Conservation (phyloP, 2,888 invertebrate genomes). For the Dendrolimus houi region DNA sequence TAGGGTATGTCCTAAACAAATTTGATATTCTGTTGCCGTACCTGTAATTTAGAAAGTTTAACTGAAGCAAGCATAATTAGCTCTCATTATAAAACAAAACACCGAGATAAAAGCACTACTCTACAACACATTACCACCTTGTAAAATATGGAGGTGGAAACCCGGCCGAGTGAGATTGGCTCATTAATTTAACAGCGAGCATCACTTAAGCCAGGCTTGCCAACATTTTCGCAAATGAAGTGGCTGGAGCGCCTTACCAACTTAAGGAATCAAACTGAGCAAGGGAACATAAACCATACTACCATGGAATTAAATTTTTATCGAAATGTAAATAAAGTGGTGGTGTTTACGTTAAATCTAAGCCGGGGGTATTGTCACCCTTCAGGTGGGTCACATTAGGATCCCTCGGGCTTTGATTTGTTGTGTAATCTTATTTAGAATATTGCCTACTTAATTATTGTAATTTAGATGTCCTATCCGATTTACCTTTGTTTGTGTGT, state of each 20-base stretch:
- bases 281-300: constrained; percentile 10
- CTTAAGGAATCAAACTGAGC: constrained; percentile 10
- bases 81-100: background rate
- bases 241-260: constrained; percentile 50
- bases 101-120: constrained; percentile 25
- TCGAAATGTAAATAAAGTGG: background rate
- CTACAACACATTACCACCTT: constrained; percentile 66
- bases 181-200: constrained; percentile 75
- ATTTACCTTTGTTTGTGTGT: background rate
- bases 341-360: constrained; percentile 25
- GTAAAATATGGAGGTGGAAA: constrained; percentile 68
- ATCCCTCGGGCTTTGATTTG: constrained; percentile 50
- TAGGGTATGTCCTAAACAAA: background rate
- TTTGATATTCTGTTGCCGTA: background rate
- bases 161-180: constrained; percentile 64
- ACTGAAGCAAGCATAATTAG: background rate
- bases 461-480: constrained; percentile 20
- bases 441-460: constrained; percentile 36
- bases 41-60: background rate
- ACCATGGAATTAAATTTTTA: constrained; percentile 14
- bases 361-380: constrained; percentile 49
- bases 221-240: constrained; percentile 72
- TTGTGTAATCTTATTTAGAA: constrained; percentile 43
- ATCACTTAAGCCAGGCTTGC: constrained; percentile 71
- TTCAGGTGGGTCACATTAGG: constrained; percentile 30